Evolutionary conservation across 2,888 invertebrate genomes (phyloP).

Genomic region (Eupithecia vulgata): DNA sequence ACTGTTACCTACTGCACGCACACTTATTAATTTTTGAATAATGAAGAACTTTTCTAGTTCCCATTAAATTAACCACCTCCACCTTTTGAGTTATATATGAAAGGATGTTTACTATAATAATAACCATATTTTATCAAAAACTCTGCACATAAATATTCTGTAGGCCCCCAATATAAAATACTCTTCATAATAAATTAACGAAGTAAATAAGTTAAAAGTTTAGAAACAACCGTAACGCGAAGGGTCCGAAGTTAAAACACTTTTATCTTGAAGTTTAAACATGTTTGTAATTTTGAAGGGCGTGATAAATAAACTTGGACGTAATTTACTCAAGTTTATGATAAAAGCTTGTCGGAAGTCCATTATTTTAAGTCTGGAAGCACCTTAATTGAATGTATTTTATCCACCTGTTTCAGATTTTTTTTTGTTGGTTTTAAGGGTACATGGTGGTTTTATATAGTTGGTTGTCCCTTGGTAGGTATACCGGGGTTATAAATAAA

Average conservation of each 20-base stretch:
- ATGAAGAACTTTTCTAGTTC: neutral
- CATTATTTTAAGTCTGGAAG: neutral
- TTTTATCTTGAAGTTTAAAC: slow-evolving; percentile 30
- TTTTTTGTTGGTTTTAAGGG: no score
- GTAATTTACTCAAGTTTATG: slow-evolving; percentile 6
- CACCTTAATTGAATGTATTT: neutral
- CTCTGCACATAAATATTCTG: slow-evolving; percentile 57
- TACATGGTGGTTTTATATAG: no score
- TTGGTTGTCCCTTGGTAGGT: no score
- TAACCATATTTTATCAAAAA: slow-evolving; percentile 56
- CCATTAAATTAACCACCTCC: neutral
- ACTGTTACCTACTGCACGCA: neutral
- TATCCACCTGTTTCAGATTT: no score
- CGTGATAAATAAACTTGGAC: slow-evolving; percentile 28
- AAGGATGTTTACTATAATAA: slow-evolving; percentile 17
- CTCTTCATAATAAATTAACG: slow-evolving; percentile 67
- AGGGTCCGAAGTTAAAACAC: slow-evolving; percentile 27
- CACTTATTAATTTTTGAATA: neutral
- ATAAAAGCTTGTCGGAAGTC: neutral
- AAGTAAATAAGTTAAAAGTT: slow-evolving; percentile 63
- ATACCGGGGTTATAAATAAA: no score
- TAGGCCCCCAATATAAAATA: slow-evolving; percentile 51
- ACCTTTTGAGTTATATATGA: neutral
- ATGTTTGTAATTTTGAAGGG: slow-evolving; percentile 30
- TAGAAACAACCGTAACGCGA: slow-evolving; percentile 57